Conservation (phyloP, 2,113 vertebrate species). For the Panthera tigris region DNA sequence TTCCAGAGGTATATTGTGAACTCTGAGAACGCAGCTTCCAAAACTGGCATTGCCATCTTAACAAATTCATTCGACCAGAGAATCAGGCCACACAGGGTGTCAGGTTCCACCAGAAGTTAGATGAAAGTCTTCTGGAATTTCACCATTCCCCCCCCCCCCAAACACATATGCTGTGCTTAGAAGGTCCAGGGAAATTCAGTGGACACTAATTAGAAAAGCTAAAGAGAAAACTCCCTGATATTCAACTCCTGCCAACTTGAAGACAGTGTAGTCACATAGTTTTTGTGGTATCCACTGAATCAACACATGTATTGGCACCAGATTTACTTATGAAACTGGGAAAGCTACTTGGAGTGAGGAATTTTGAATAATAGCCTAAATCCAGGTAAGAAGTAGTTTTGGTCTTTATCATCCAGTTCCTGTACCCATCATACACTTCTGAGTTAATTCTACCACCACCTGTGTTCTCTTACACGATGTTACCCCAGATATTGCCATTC, state of each 20-base stretch:
- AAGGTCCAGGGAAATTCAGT: not conserved
- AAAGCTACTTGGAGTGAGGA: not conserved
- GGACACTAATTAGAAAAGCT: not conserved
- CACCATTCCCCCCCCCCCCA: not conserved
- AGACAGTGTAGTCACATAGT: not conserved
- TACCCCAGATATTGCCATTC: not conserved
- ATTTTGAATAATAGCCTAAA: not conserved
- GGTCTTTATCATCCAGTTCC: not conserved
- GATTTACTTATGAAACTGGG: not conserved
- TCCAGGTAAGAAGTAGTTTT: not conserved
- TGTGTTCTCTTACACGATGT: not conserved
- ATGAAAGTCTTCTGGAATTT: not conserved
- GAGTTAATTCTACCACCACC: not conserved
- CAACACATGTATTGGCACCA: not conserved
- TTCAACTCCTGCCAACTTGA: not conserved
- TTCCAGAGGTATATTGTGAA: not conserved
- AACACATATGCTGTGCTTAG: not conserved
- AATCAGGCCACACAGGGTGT: not conserved
- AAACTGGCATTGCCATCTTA: not conserved
- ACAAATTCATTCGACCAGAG: not conserved
- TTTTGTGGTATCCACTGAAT: not conserved
- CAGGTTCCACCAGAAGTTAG: not conserved
- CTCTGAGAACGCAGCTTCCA: not conserved
- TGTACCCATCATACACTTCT: not conserved
- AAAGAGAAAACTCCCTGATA: not conserved